phyloP scores from a whole-genome alignment of 2,888 invertebrate genomes.

The Harmothoe impar region DNA sequence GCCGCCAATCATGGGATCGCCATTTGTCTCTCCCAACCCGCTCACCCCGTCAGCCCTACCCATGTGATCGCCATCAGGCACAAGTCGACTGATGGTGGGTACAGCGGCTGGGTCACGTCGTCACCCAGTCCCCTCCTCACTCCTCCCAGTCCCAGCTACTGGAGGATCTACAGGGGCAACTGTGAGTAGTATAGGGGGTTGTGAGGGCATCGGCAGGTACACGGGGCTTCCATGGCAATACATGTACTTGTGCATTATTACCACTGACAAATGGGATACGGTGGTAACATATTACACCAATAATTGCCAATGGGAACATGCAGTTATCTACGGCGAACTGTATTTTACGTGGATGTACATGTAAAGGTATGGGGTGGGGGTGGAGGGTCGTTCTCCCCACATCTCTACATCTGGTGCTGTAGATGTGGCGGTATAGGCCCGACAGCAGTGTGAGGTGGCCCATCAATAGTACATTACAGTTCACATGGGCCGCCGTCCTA shows the following conservation, averaged over 20 bases:
- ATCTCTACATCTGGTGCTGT: neutral
- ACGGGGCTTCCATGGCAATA: no score
- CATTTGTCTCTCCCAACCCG: conserved; percentile 6
- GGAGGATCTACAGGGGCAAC: no score
- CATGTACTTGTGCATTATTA: no score
- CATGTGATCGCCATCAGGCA: conserved; percentile 7
- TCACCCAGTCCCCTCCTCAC: neutral
- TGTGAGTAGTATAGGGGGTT: no score
- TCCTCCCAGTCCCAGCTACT: neutral
- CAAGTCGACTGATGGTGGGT: neutral
- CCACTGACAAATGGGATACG: no score
- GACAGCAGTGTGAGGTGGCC: neutral
- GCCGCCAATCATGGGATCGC: conserved; percentile 39
- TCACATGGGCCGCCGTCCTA: conserved; percentile 22
- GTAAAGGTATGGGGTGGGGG: no score
- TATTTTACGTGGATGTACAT: no score
- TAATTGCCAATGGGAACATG: no score
- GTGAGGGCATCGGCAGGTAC: no score
- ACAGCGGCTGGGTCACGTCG: conserved; percentile 3
- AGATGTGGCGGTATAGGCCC: neutral
- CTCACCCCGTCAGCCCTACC: neutral
- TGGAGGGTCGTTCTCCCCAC: no score
- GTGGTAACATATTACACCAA: no score
- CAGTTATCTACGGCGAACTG: no score
- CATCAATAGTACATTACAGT: conserved; percentile 42